Evolutionary conservation across 92 coral and sea anemone species (phyloP).

Genomic region (Porites cylindrica): DNA sequence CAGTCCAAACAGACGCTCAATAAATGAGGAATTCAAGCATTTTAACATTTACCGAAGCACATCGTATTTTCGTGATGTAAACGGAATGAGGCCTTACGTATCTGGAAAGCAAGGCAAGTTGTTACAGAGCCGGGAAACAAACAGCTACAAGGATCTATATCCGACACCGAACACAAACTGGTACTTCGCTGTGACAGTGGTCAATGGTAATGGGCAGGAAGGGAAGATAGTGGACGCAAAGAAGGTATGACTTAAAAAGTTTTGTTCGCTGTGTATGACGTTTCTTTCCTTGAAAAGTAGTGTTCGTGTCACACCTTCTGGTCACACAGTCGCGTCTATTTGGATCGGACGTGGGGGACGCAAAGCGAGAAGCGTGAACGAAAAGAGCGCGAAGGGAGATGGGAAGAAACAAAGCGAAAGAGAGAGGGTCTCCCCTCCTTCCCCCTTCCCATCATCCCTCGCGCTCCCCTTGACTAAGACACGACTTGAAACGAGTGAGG

Average conservation of each 20-base stretch:
- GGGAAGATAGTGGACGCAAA: constrained; percentile 64
- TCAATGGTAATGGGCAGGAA: constrained; percentile 83
- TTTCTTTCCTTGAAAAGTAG: too few species aligned
- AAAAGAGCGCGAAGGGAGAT: too few species aligned
- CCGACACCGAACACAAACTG: constrained; percentile 77
- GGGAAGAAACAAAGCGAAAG: too few species aligned
- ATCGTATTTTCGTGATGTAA: constrained; percentile 68
- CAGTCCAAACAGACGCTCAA: constrained; percentile 40
- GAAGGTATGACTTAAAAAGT: constrained; percentile 48
- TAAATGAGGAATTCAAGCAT: constrained; percentile 85
- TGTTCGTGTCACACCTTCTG: too few species aligned
- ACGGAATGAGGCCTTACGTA: constrained; percentile 83
- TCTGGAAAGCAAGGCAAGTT: constrained; percentile 72
- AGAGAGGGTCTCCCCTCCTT: too few species aligned
- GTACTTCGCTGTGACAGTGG: constrained; percentile 93
- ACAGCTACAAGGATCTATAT: constrained; percentile 81
- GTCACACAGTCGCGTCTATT: too few species aligned
- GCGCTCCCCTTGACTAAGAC: too few species aligned
- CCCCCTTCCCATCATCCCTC: too few species aligned
- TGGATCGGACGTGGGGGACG: too few species aligned
- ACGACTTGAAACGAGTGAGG: too few species aligned
- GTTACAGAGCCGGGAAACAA: constrained; percentile 61
- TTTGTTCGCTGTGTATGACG: too few species aligned
- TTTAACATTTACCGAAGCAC: constrained; percentile 91
- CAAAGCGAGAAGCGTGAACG: too few species aligned